These are phyloP conservation scores for Drosophila koepferae DNA, from an alignment of 2,888 invertebrate species.

Conservation along the genomic window DNA sequence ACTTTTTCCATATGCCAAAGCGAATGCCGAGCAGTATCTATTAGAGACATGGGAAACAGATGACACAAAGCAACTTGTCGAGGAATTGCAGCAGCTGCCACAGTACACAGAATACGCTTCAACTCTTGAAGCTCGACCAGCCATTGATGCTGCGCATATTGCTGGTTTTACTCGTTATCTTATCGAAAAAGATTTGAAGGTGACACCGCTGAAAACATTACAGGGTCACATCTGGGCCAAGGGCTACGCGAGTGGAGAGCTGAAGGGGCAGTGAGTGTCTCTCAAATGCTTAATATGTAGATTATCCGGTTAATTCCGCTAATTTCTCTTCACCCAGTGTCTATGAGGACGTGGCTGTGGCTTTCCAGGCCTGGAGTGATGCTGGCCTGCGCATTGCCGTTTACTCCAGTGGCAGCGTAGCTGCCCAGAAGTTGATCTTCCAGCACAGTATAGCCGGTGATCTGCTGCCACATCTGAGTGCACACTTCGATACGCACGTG, in stretches of 20 bases:
- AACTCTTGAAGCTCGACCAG: not conserved
- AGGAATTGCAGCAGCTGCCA: constrained; percentile 87
- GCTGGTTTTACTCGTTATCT: constrained; percentile 91
- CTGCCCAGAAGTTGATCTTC: constrained; percentile 95
- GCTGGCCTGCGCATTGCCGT: constrained; percentile 91
- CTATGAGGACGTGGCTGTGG: constrained; percentile 92
- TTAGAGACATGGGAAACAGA: constrained; percentile 89
- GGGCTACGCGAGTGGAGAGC: constrained; percentile 91
- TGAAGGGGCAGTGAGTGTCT: constrained; percentile 95
- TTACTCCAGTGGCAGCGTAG: constrained; percentile 96
- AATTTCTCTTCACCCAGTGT: constrained; percentile 87
- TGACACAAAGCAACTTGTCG: constrained; percentile 89
- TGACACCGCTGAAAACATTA: constrained; percentile 92
- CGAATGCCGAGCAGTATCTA: constrained; percentile 90
- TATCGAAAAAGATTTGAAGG: constrained; percentile 93
- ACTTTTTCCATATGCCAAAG: constrained; percentile 91
- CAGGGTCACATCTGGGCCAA: constrained; percentile 96
- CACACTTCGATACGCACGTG: constrained; percentile 94
- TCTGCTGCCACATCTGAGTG: constrained; percentile 89
- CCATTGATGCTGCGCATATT: constrained; percentile 86
- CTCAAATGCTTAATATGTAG: not conserved
- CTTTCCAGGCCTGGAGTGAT: constrained; percentile 90
- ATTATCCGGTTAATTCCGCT: not conserved
- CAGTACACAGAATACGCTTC: constrained; percentile 60
- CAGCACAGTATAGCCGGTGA: constrained; percentile 91